Percentiles rank a stretch among this genome's conserved stretches.
These are phyloP conservation scores for Pyrgilauda ruficollis DNA, from an alignment of 2,113 vertebrate genomes.

Conservation along the genomic window DNA sequence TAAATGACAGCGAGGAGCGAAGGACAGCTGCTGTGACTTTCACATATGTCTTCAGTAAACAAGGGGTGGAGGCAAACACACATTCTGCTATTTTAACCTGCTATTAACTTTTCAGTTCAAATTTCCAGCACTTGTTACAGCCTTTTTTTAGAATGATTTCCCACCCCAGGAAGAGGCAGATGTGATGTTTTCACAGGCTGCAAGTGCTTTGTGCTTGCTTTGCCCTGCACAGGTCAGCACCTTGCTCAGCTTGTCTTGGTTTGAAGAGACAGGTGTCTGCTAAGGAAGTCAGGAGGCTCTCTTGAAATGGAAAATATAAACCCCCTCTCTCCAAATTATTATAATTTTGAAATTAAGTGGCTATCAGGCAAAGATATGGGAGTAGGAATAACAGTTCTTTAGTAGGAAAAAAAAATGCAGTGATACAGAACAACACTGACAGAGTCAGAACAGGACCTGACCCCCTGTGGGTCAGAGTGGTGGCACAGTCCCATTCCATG, in stretches of 20 bases:
- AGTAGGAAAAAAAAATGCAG: not conserved
- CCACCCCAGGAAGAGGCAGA: not conserved
- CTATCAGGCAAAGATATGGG: not conserved
- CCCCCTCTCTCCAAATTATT: not conserved
- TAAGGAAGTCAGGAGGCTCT: not conserved
- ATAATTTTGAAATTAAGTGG: not conserved
- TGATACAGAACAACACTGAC: not conserved
- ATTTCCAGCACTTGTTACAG: not conserved
- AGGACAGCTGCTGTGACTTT: not conserved
- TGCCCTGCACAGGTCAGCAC: rapidly evolving
- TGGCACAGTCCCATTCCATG: not conserved
- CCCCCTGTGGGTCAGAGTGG: not conserved
- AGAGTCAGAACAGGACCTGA: not conserved
- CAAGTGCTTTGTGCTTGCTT: not conserved
- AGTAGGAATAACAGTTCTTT: not conserved
- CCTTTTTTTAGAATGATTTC: not conserved
- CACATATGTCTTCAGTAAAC: not conserved
- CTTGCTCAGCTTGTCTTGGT: not conserved
- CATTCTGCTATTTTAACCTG: not conserved
- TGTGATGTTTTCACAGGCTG: not conserved
- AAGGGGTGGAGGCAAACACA: not conserved
- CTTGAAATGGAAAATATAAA: not conserved
- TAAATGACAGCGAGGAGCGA: rapidly evolving
- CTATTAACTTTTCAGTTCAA: not conserved
- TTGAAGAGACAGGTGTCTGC: not conserved